Evolutionary conservation across 2,888 invertebrate genomes (phyloP).

Genomic region (Drosophila pseudotakahashii): DNA sequence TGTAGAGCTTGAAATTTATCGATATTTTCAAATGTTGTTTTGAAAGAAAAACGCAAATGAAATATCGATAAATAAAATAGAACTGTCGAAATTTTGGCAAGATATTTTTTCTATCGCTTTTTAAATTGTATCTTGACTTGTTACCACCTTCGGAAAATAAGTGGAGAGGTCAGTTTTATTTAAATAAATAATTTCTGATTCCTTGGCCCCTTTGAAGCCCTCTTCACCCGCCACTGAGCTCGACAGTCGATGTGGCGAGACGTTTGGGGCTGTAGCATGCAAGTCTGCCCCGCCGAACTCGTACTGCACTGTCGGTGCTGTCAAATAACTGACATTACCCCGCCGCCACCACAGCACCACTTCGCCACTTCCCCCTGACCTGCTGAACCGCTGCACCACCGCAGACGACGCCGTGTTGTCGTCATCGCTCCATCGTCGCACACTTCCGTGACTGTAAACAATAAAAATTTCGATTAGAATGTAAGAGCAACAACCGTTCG

Average conservation of each 20-base stretch:
- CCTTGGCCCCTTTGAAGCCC: background rate
- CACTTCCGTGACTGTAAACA: conserved; percentile 76
- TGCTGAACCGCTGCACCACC: conserved; percentile 30
- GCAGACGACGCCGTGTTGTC: conserved; percentile 45
- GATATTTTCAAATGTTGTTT: no score
- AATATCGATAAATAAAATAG: no score
- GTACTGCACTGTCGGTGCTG: conserved; percentile 74
- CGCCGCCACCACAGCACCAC: conserved; percentile 14
- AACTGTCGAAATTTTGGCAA: no score
- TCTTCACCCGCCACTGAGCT: conserved; percentile 9
- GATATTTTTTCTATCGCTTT: no score
- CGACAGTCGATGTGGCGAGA: conserved; percentile 49
- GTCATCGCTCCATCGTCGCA: conserved; percentile 53
- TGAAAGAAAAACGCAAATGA: no score
- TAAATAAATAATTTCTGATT: background rate
- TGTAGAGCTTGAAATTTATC: no score
- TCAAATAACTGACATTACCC: conserved; percentile 79
- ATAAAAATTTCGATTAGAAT: conserved; percentile 80
- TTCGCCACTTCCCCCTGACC: background rate
- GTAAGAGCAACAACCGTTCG: conserved; percentile 64
- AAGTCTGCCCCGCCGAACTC: conserved; percentile 55
- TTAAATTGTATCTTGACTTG: no score
- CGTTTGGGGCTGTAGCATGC: conserved; percentile 20
- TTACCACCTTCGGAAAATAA: no score
- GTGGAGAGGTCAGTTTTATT: no score